Conservation (phyloP, 2,797 vertebrate species). For the Oophaga sylvatica region DNA sequence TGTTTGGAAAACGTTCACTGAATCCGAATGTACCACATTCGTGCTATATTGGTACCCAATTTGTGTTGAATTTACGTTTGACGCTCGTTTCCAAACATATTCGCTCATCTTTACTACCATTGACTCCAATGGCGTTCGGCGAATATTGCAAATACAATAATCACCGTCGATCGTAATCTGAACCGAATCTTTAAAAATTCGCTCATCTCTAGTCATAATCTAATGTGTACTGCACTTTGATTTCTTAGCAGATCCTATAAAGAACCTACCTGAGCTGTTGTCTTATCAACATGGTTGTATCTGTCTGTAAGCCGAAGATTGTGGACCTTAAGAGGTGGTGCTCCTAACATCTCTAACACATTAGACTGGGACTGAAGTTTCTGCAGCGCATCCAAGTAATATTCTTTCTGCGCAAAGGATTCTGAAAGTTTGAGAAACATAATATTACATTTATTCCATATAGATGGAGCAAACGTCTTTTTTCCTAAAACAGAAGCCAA, state of each 20-base stretch:
- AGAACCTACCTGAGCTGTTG: slow-evolving; percentile 74
- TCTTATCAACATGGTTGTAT: slow-evolving; percentile 75
- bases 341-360: slow-evolving; percentile 82
- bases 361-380: slow-evolving; percentile 71
- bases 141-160: no score
- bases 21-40: no score
- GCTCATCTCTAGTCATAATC: not conserved
- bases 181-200: no score
- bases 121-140: no score
- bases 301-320: slow-evolving; percentile 79
- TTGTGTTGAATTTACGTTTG: no score
- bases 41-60: no score
- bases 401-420: slow-evolving; percentile 76
- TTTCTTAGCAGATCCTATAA: not conserved
- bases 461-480: not conserved
- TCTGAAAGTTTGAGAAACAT: slow-evolving; percentile 61
- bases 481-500: not conserved
- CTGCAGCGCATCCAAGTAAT: slow-evolving; percentile 79
- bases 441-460: no score
- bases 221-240: not conserved
- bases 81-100: no score
- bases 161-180: no score
- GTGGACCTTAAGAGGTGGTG: slow-evolving; percentile 80
- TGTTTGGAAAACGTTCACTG: no score
- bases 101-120: no score